These are phyloP conservation scores for Cantharis rustica DNA, from an alignment of 2,888 invertebrate genomes.

Conservation along the genomic window DNA sequence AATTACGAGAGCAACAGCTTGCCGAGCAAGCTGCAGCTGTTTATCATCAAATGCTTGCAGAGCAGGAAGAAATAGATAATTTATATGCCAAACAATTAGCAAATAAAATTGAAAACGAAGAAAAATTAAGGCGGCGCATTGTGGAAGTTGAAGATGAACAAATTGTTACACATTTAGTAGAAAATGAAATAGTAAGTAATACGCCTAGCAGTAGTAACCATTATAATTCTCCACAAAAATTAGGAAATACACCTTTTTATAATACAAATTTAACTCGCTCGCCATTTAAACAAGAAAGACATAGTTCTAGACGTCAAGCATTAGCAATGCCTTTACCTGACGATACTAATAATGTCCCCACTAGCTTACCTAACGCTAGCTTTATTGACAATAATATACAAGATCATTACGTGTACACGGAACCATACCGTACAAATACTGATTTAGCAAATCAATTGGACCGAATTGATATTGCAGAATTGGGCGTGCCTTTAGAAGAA, in stretches of 20 bases:
- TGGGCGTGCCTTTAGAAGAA: constrained; percentile 59
- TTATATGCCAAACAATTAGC: constrained; percentile 70
- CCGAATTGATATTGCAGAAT: constrained; percentile 51
- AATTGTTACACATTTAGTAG: constrained; percentile 54
- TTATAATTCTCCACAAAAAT: constrained; percentile 38
- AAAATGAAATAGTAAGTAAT: constrained; percentile 9
- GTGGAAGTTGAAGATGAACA: constrained; percentile 61
- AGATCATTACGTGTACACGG: constrained; percentile 42
- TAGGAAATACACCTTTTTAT: constrained; percentile 37
- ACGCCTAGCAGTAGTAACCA: constrained; percentile 14
- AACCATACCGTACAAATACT: constrained; percentile 45
- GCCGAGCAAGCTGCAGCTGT: constrained; percentile 66
- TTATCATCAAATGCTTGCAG: constrained; percentile 64
- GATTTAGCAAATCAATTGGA: constrained; percentile 43
- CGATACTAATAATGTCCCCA: background rate
- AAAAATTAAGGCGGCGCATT: constrained; percentile 58
- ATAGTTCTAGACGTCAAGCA: constrained; percentile 49
- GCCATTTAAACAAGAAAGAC: constrained; percentile 43
- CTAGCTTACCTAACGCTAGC: constrained; percentile 39
- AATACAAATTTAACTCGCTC: constrained; percentile 33
- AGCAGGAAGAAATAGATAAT: constrained; percentile 74
- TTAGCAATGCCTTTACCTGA: constrained; percentile 45
- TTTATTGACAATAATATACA: constrained; percentile 4
- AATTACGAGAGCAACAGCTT: constrained; percentile 69
- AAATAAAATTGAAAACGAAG: constrained; percentile 65